Conservation (phyloP, 2,888 invertebrate species). For the Patella depressa region DNA sequence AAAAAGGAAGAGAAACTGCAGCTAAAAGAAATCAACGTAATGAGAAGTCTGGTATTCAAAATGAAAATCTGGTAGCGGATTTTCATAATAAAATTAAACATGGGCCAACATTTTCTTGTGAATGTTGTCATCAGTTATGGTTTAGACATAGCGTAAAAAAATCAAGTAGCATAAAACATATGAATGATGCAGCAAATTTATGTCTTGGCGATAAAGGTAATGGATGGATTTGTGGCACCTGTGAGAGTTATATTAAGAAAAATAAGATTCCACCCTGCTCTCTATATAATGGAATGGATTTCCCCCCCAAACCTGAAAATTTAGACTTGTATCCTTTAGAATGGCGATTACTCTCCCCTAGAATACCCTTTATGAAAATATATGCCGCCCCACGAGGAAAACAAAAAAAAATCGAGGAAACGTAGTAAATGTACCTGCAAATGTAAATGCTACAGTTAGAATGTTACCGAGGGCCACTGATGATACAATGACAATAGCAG, state of each 20-base stretch:
- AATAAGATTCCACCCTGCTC: neutral
- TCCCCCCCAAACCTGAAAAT: neutral
- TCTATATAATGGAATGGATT: neutral
- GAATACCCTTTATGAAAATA: neutral
- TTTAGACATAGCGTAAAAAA: neutral
- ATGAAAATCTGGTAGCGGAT: neutral
- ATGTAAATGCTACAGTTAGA: neutral
- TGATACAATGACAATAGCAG: constrained; percentile 15
- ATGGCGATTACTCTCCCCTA: neutral
- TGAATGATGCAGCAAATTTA: neutral
- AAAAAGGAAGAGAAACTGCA: neutral
- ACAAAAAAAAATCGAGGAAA: neutral
- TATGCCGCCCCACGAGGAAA: neutral
- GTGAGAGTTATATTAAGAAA: neutral
- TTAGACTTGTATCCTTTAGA: neutral
- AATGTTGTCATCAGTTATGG: constrained; percentile 1
- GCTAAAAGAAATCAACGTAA: neutral
- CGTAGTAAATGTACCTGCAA: constrained; percentile 7
- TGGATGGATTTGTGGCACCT: neutral
- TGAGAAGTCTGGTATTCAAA: neutral
- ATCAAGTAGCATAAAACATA: neutral
- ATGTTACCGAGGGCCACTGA: neutral
- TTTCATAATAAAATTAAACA: neutral
- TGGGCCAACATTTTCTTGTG: neutral
- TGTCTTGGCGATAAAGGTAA: neutral